phyloP scores from a whole-genome alignment of 2,113 vertebrate species.

The Pelodiscus sinensis region DNA sequence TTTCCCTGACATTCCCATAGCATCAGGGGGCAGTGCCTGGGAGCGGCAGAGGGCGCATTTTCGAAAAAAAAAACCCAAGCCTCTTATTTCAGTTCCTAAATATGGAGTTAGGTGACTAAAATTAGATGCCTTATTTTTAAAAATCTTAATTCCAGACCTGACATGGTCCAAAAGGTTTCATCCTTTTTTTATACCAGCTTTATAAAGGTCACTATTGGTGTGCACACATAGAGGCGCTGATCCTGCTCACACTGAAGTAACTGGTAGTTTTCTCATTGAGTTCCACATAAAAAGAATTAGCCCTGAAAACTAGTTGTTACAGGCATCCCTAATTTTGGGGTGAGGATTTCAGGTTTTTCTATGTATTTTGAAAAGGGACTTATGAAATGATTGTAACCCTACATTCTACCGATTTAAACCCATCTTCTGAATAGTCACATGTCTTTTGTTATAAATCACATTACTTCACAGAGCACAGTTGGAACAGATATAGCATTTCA shows the following conservation, averaged over 20 bases:
- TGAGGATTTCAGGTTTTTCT: neutral
- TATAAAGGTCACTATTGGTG: neutral
- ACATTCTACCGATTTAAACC: neutral
- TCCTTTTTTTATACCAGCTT: constrained; percentile 3
- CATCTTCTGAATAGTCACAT: neutral
- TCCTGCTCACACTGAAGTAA: neutral
- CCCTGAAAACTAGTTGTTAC: neutral
- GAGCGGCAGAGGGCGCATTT: no score
- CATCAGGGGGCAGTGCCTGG: no score
- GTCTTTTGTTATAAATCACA: neutral
- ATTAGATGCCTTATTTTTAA: neutral
- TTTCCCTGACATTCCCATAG: no score
- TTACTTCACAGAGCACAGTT: neutral
- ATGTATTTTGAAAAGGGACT: neutral
- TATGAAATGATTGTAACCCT: neutral
- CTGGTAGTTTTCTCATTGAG: neutral
- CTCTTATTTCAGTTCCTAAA: constrained; percentile 1
- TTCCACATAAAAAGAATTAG: neutral
- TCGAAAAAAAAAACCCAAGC: neutral
- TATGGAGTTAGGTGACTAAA: constrained; percentile 9
- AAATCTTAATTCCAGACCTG: neutral
- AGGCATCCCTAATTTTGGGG: neutral
- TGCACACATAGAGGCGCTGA: neutral
- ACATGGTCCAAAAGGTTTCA: neutral
- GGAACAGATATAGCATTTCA: neutral